Conservation (phyloP, 2,797 vertebrate genomes). For the Catamblyrhynchus diadema region DNA sequence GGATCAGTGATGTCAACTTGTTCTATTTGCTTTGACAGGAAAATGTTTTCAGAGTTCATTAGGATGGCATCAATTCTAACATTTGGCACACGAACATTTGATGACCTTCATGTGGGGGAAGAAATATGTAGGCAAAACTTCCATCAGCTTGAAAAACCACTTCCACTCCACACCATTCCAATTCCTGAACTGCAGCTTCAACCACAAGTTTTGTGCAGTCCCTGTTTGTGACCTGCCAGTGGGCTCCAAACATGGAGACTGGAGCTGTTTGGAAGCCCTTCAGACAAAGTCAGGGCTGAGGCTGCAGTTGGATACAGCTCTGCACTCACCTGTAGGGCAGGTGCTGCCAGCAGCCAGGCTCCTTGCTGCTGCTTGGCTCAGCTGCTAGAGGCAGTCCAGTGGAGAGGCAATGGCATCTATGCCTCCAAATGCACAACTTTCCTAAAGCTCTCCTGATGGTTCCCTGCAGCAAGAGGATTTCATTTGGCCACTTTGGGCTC, state of each 20-base stretch:
- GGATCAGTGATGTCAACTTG: slow-evolving; percentile 67
- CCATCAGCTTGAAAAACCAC: slow-evolving; percentile 62
- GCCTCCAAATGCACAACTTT: background rate
- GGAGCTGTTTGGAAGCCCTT: background rate
- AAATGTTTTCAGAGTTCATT: slow-evolving; percentile 73
- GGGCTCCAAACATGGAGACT: background rate
- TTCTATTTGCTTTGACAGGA: slow-evolving; percentile 69
- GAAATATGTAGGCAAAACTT: slow-evolving; percentile 68
- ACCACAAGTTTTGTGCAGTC: background rate
- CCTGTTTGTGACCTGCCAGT: background rate
- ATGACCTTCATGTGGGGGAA: slow-evolving; percentile 66
- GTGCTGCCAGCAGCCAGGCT: background rate
- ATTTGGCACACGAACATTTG: slow-evolving; percentile 60
- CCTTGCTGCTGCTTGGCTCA: background rate
- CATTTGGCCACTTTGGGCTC: background rate
- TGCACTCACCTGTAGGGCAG: background rate
- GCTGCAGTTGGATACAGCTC: background rate
- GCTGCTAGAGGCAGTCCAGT: too few relatives aligned
- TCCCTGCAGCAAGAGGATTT: background rate
- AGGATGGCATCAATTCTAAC: slow-evolving; percentile 69
- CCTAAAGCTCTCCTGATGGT: background rate
- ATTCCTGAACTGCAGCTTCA: background rate
- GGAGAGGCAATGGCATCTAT: background rate
- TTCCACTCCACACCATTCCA: background rate
- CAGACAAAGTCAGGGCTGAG: background rate